phyloP scores from a whole-genome alignment of 2,113 vertebrate species.

The Penelope pileata region DNA sequence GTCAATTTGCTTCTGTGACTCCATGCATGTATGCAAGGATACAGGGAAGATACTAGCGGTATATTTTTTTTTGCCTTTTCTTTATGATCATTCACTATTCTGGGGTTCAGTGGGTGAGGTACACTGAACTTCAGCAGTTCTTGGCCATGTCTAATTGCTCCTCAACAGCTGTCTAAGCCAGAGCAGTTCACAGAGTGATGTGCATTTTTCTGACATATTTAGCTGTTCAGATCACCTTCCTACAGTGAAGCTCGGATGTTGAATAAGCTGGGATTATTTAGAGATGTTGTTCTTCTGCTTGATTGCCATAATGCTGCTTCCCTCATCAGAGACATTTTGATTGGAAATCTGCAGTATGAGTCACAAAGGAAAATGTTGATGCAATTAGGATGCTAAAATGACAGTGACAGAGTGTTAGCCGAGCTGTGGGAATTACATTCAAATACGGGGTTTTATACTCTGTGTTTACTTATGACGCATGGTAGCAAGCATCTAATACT shows the following conservation, averaged over 20 bases:
- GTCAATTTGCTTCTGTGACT: neutral
- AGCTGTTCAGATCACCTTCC: neutral
- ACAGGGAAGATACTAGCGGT: neutral
- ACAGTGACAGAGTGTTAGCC: slow-evolving; percentile 6
- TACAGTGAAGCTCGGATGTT: neutral
- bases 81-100: neutral
- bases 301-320: slow-evolving; percentile 5
- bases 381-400: slow-evolving; percentile 47
- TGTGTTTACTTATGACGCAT: neutral
- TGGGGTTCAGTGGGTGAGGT: neutral
- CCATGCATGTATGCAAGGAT: neutral
- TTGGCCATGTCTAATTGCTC: neutral
- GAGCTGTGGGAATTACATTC: slow-evolving; percentile 16
- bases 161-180: neutral
- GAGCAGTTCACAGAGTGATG: neutral
- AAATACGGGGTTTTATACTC: slow-evolving; percentile 12
- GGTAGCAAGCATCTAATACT: neutral
- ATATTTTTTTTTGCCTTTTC: neutral
- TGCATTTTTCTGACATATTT: neutral
- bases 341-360: slow-evolving; percentile 40
- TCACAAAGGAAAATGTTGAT: slow-evolving; percentile 50
- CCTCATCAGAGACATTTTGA: slow-evolving; percentile 42
- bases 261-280: slow-evolving; percentile 12
- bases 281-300: neutral
- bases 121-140: neutral